Evolutionary conservation across 2,888 invertebrate species (phyloP), one percentile per base, ranked within the genome.

Genomic region (Hemistola chrysoprasaria): DNA sequence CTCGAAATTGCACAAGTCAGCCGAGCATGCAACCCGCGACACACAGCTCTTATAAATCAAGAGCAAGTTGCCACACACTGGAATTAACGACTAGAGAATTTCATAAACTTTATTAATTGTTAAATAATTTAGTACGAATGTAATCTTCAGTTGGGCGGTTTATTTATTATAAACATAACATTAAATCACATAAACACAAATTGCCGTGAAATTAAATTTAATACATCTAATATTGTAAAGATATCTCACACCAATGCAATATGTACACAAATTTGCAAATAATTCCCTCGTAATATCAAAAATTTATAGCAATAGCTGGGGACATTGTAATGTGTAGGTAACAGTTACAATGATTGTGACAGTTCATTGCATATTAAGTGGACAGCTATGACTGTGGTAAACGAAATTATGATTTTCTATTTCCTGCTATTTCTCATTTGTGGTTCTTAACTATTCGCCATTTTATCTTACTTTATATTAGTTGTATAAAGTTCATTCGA

Each of bases 1-100:
- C 75, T 65, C 63, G 22, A 61, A 61, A 69, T 80, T 78, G 65
- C 67, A 64, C 59, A 75, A 77, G 59, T 57, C 62, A 69, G 53
- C 56, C 57, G 55, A 37, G 26, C 28, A 24, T 31, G 30, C 27
- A 9, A 34, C 32, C 42, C 40, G 47, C 22, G 44, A 57, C 56
- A 59, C 30, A 56, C 54, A 8, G 42, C 4, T 35, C 1, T 22
- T 8, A 16, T 22, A 26, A 40, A 40, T 22, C 32, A 29, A 11
- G 29, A 40, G 20, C 23, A 38, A 21, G 20, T 27, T 32, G 16
- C 7, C 8, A 11, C 31, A 6, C 6, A 8, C 6, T 16, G 2
- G 2, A 16, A 16, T 3, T 16, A n/a, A n/a, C n/a, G n/a, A n/a
- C n/a, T n/a, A n/a, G n/a, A n/a, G n/a, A n/a, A n/a, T n/a, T n/a